These are phyloP conservation scores for Polypedilum pembai DNA, from an alignment of 1,140 invertebrate species.

Conservation along the genomic window DNA sequence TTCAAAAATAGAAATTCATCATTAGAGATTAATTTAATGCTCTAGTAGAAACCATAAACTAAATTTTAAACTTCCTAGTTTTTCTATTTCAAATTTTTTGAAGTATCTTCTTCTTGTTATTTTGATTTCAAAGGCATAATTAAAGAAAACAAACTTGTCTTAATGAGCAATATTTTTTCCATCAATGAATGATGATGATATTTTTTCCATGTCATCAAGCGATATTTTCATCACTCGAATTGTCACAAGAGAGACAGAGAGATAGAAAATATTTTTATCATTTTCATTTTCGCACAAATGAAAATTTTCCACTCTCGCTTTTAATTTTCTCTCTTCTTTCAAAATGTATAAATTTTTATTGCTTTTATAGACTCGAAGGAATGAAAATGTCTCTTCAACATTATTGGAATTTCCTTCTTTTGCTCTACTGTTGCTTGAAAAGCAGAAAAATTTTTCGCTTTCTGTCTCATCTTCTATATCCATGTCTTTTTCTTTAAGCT, in stretches of 20 bases:
- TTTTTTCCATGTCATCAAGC: slow-evolving; percentile 13
- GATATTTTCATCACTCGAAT: background rate
- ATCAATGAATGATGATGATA: background rate
- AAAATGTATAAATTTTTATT: background rate
- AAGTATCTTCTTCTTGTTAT: too few relatives aligned
- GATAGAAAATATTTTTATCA: background rate
- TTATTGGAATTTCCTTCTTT: background rate
- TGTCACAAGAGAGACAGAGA: background rate
- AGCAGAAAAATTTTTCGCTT: background rate
- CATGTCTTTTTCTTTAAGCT: background rate
- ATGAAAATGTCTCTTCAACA: background rate
- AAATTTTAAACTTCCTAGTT: too few relatives aligned
- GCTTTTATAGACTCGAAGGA: slow-evolving; percentile 22
- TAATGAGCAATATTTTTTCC: background rate
- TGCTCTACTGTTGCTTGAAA: background rate
- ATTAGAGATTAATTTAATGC: too few relatives aligned
- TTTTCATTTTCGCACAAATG: background rate
- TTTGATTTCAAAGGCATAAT: too few relatives aligned
- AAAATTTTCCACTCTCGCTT: background rate
- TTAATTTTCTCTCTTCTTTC: background rate
- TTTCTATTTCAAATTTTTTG: too few relatives aligned
- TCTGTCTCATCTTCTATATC: too few relatives aligned
- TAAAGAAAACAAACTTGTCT: too few relatives aligned
- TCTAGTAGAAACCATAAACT: too few relatives aligned
- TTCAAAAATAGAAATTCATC: too few relatives aligned